Evolutionary conservation across 2,888 invertebrate genomes (phyloP).

Genomic region (Lottia scabra): DNA sequence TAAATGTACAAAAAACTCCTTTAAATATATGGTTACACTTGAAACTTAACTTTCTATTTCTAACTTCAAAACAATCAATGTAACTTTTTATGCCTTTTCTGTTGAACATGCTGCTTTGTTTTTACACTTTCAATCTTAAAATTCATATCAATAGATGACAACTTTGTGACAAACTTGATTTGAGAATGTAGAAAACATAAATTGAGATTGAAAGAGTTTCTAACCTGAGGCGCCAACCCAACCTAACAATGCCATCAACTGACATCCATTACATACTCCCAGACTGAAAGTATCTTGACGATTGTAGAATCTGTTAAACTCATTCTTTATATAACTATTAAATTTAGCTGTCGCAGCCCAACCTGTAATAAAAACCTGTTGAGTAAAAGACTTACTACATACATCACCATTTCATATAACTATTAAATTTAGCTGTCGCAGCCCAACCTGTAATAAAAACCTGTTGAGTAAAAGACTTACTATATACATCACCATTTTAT

Average conservation of each 20-base stretch:
- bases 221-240: conserved; percentile 77
- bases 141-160: no score
- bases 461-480: conserved; percentile 49
- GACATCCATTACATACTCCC: conserved; percentile 99
- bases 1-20: no score
- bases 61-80: no score
- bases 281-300: conserved; percentile 88
- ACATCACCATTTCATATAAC: conserved; percentile 74
- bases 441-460: conserved; percentile 87
- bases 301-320: conserved; percentile 82
- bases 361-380: conserved; percentile 73
- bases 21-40: no score
- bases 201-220: background rate
- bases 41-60: no score
- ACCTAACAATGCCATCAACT: conserved; percentile 92
- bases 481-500: conserved; percentile 71
- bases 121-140: no score
- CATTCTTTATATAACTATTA: conserved; percentile 79
- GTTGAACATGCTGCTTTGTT: no score
- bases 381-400: conserved; percentile 47
- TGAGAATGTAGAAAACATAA: background rate
- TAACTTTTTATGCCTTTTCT: no score
- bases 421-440: conserved; percentile 87
- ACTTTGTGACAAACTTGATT: no score
- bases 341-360: conserved; percentile 95